phyloP scores from a whole-genome alignment of 2,113 vertebrate species.

The Oryzias woworae region DNA sequence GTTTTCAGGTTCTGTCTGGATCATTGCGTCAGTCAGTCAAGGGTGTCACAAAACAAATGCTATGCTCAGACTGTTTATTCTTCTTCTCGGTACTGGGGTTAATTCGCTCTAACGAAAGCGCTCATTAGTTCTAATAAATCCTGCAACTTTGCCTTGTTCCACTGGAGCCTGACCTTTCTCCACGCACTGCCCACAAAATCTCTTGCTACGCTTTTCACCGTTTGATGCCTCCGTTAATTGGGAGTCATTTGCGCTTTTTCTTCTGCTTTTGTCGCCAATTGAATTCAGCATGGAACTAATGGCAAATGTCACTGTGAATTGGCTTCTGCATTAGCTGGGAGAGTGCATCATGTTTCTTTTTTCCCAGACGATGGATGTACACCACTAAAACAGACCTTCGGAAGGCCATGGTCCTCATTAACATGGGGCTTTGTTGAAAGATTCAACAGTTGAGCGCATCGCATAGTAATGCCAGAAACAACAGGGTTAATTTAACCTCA shows the following conservation, averaged over 20 bases:
- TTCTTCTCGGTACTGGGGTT: conserved; percentile 41
- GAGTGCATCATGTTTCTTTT: conserved; percentile 77
- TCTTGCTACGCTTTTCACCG: conserved; percentile 72
- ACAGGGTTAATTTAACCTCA: conserved; percentile 67
- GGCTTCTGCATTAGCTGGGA: conserved; percentile 76
- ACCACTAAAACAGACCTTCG: conserved; percentile 25
- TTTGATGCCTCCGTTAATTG: conserved; percentile 95
- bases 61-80: conserved; percentile 24
- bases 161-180: conserved; percentile 89
- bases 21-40: conserved; percentile 20
- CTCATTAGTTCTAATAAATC: conserved; percentile 87
- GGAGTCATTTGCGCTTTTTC: conserved; percentile 79
- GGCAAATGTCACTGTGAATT: conserved; percentile 90
- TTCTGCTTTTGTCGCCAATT: conserved; percentile 76
- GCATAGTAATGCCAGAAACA: conserved; percentile 38
- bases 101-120: conserved; percentile 73
- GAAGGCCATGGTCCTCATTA: conserved; percentile 75
- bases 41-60: conserved; percentile 36
- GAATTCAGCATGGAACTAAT: conserved; percentile 78
- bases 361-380: conserved; percentile 45
- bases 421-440: conserved; percentile 60
- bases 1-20: conserved; percentile 5
- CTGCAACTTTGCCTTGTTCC: conserved; percentile 69
- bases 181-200: conserved; percentile 77
- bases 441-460: conserved; percentile 61